Evolutionary conservation across 2,888 invertebrate genomes (phyloP), one percentile per base, ranked within the genome.

Genomic region (Noctua comes): DNA sequence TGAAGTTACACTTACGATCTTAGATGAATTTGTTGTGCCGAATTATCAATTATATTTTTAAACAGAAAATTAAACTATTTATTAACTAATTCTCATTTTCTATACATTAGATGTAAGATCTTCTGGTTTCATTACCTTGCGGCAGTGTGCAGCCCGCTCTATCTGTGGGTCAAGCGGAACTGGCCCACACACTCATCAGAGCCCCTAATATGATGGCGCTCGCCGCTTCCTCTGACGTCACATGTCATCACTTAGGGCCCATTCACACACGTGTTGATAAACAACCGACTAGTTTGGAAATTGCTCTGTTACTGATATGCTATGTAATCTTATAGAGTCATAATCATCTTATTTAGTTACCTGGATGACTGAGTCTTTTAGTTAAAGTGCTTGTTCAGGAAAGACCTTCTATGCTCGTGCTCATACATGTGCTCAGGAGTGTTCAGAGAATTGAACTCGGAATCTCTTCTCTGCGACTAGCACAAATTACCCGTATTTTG

Each of bases 171-270:
- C 89, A 81, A 87, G 83, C 91, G 91, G 92, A 92, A 91, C 90
- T 87, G 83, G 91, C 91, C 91, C 90, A 92, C 92, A 86, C 89
- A 80, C 84, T 84, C 88, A 86, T 89, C 86, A 86, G 72, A 80
- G 80, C 85, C 79, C 76, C 79, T 90, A 86, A 88, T 62, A 62
- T 62, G 18, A 82, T 79, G 88, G 86, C 87, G 88, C 90, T 91
- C 90, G 79, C 76, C 80, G 84, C 81, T 92, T 92, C 92, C 92
- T 90, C 78, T 81, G 79, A 84, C 81, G 77, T 84, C 73, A 80
- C 82, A 75, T 78, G 66, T 82, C 75, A 70, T 82, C 65, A 81
- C 82, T 83, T 86, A 81, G 80, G 77, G 72, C 77, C 73, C 85
- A 79, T 83, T 72, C 83, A 74, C 77, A 88, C 69, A 48, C 70